A percentile compares a stretch with the other conserved stretches of the same genome.
phyloP scores from a whole-genome alignment of 2,888 invertebrate genomes.

The Minunthozetes semirufus region DNA sequence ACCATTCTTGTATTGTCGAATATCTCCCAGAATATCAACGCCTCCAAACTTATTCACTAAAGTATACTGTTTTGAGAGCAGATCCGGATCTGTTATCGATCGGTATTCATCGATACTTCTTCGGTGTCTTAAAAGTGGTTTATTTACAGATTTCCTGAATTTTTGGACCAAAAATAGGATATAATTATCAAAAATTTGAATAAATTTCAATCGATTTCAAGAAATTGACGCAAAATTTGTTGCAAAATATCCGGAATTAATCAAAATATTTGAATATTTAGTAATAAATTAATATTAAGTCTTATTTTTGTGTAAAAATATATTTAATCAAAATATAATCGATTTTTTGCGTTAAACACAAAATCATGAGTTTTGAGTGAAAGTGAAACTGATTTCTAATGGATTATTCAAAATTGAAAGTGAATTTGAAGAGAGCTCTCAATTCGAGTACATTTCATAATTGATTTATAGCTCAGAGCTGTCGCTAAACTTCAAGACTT shows the following conservation, averaged over 20 bases:
- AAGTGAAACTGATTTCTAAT: too few species aligned
- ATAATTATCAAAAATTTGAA: background rate
- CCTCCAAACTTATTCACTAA: constrained; percentile 10
- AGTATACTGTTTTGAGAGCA: constrained; percentile 5
- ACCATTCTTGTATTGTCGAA: background rate
- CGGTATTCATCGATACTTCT: background rate
- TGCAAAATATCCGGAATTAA: background rate
- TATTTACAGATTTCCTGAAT: background rate
- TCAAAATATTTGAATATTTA: background rate
- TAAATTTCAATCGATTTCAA: background rate
- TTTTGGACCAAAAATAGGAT: background rate
- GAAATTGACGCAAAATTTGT: background rate
- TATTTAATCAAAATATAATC: background rate
- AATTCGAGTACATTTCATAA: too few species aligned
- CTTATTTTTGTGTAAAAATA: background rate
- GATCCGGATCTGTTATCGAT: constrained; percentile 3
- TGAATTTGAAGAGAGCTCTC: too few species aligned
- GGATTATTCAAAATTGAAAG: too few species aligned
- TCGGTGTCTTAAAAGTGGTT: background rate
- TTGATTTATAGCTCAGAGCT: too few species aligned
- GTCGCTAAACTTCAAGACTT: too few species aligned
- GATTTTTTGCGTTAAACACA: too few species aligned
- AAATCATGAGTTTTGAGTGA: too few species aligned
- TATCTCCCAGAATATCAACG: constrained; percentile 3
- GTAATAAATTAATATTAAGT: background rate